Base-by-base conservation (phyloP, 1,140 invertebrate species). In the Diabrotica virgifera region DNA sequence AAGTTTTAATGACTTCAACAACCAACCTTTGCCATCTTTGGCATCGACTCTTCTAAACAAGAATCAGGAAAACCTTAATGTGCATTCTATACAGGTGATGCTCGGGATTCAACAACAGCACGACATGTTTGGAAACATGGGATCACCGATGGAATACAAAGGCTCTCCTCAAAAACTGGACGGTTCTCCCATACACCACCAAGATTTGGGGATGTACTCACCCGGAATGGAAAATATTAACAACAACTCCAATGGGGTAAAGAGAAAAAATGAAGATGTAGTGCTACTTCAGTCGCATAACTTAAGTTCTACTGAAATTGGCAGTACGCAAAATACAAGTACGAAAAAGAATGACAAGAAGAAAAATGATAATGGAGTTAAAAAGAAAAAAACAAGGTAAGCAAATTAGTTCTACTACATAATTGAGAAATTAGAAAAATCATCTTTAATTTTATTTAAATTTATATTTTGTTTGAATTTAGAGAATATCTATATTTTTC, bases 371-470 rank as follows among this genome's bases (percentile, higher is more conserved):
- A 93, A 92, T 76, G 90, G 91, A 36, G 91, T 94, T 5, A 95
- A 95, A 75, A 95, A 96, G 80, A 96, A 96, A 80, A 95, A 96
- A 83, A 96, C 93, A 24, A 91, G 93, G 93, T 95, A 79, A 78
- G 73, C 61, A 9, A 52, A 0, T 52, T 52, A 12, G 51, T 11
- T 52, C n/a, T 12, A 52, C 51, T 7, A 10, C 11, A 12, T 12
- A 52, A 10, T 52, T 52, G 51, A 6, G 51, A 52, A 8, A 52
- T 52, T 11, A 10, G 5, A 51, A 12, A 51, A 51, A 12, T 12
- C 9, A 5, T 51, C 50, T 5, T 51, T 10, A 11, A 52, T 5
- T 13, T 24, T 24, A 24, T 24, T 24, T 24, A 24, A 24, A 24
- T 24, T 24, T 24, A 24, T 24, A 24, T 24, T 24, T 24, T 24